These are phyloP conservation scores for Beris morrisii DNA, from an alignment of 2,888 invertebrate species.

Conservation along the genomic window DNA sequence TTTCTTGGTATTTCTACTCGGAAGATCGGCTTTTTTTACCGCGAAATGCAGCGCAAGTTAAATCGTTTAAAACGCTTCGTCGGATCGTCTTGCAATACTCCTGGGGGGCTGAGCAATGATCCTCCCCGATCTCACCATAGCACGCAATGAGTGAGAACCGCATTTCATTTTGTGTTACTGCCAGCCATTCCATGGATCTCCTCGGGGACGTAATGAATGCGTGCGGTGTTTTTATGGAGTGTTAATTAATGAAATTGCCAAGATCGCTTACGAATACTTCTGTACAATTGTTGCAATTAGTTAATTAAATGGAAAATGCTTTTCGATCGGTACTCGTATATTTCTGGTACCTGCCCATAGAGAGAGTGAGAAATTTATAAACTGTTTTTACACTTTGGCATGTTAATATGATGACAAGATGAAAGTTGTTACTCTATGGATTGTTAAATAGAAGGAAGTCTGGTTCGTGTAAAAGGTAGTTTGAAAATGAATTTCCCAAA, in stretches of 20 bases:
- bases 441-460: too few relatives aligned
- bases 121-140: background rate
- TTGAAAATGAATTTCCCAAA: too few relatives aligned
- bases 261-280: conserved; percentile 34
- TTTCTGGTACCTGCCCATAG: background rate
- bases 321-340: conserved; percentile 3
- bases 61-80: conserved; percentile 13
- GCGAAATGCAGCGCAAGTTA: background rate
- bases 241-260: conserved; percentile 37
- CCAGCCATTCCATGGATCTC: conserved; percentile 14
- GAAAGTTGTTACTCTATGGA: too few relatives aligned
- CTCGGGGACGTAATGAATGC: conserved; percentile 28
- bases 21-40: conserved; percentile 1
- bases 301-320: conserved; percentile 35
- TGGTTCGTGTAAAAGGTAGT: too few relatives aligned
- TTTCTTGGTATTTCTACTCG: background rate
- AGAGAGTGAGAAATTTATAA: conserved; percentile 27
- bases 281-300: conserved; percentile 38
- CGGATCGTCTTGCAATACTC: conserved; percentile 23
- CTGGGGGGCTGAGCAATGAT: conserved; percentile 1
- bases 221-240: conserved; percentile 33
- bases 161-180: background rate
- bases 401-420: too few relatives aligned
- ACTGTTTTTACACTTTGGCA: conserved; percentile 22
- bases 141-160: conserved; percentile 20